phyloP scores from a whole-genome alignment of 2,113 vertebrate species.

The Corvus moneduloides region DNA sequence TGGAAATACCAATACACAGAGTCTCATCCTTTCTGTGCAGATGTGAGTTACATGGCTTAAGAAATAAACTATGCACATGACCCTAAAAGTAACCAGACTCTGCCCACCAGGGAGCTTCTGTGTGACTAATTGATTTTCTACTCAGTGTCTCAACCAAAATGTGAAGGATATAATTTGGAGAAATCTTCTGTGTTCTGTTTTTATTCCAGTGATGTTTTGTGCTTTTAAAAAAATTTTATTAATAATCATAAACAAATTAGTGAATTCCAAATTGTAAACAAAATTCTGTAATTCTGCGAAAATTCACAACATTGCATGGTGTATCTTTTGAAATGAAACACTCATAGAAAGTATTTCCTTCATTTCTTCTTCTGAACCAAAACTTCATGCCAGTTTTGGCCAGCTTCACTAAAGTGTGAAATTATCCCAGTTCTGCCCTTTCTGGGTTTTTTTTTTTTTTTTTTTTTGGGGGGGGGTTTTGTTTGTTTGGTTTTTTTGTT shows the following conservation, averaged over 20 bases:
- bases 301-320: background rate
- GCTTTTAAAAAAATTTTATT: background rate
- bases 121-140: background rate
- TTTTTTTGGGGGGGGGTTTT: too few relatives aligned
- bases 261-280: background rate
- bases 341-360: background rate
- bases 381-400: background rate
- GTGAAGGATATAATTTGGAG: background rate
- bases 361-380: background rate
- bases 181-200: background rate
- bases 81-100: background rate
- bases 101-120: background rate
- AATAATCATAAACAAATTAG: background rate
- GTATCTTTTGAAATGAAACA: background rate
- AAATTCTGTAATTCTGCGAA: background rate
- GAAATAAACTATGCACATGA: background rate
- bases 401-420: background rate
- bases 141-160: background rate
- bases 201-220: background rate
- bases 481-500: too few relatives aligned
- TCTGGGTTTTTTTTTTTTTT: too few relatives aligned
- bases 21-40: background rate
- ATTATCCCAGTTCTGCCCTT: background rate
- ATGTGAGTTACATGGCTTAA: background rate
- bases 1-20: background rate